phyloP scores from a whole-genome alignment of 2,888 invertebrate species.

The Patella pellucida region DNA sequence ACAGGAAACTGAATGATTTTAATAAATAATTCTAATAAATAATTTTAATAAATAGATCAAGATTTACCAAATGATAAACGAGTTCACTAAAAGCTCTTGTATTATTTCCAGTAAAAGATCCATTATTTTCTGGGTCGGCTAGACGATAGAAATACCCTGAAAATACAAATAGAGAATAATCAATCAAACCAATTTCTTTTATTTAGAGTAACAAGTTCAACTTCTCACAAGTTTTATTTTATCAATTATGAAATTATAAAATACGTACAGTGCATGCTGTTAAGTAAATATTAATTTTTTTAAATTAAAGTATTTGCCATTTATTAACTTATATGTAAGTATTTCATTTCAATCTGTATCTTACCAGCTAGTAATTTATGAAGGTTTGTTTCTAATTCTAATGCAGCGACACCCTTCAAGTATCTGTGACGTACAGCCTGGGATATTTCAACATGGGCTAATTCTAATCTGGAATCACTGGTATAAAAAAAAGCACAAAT shows the following conservation, averaged over 20 bases:
- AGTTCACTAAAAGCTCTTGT: conserved; percentile 60
- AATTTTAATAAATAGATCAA: too few relatives aligned
- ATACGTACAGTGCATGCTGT: too few relatives aligned
- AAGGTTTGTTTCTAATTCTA: conserved; percentile 43
- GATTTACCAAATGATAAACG: conserved; percentile 66
- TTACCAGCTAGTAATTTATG: conserved; percentile 60
- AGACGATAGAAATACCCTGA: conserved; percentile 58
- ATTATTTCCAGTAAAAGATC: conserved; percentile 56
- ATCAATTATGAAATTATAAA: too few relatives aligned
- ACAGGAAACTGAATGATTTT: too few relatives aligned
- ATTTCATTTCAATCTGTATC: neutral
- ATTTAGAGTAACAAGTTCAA: too few relatives aligned
- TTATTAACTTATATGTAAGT: too few relatives aligned
- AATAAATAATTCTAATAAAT: too few relatives aligned
- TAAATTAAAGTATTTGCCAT: too few relatives aligned
- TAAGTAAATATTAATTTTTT: too few relatives aligned
- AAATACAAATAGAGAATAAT: conserved; percentile 19
- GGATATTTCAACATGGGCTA: conserved; percentile 56
- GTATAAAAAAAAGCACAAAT: conserved; percentile 13
- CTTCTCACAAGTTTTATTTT: too few relatives aligned
- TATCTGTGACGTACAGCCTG: conserved; percentile 58
- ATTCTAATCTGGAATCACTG: conserved; percentile 44
- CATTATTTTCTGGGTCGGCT: conserved; percentile 53
- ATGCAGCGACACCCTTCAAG: conserved; percentile 43
- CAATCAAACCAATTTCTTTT: neutral